Conservation (phyloP, 1,140 invertebrate genomes). For the Drosophila fuyamai region DNA sequence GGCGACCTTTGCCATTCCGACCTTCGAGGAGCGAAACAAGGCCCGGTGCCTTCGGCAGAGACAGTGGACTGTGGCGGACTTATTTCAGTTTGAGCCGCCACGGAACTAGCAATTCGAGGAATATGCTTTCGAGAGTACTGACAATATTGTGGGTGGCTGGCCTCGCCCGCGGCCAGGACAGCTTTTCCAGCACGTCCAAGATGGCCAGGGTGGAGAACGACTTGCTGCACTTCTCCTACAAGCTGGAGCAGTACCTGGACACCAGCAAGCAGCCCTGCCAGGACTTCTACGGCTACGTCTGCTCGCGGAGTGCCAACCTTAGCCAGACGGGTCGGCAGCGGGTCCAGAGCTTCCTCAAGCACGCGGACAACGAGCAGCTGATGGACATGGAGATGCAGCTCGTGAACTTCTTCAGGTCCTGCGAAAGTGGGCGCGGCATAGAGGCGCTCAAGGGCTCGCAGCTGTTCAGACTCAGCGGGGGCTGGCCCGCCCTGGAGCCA, state of each 20-base stretch:
- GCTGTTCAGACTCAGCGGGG: conserved; percentile 62
- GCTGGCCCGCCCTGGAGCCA: conserved; percentile 72
- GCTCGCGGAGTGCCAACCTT: conserved; percentile 48
- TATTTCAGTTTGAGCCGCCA: conserved; percentile 22
- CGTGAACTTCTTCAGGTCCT: conserved; percentile 74
- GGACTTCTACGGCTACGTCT: conserved; percentile 78
- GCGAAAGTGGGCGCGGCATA: conserved; percentile 50
- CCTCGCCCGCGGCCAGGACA: conserved; percentile 1
- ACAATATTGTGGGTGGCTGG: conserved; percentile 11
- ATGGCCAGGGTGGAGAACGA: conserved; percentile 50
- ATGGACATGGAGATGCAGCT: conserved; percentile 71
- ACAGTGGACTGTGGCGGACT: background rate
- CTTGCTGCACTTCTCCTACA: conserved; percentile 65
- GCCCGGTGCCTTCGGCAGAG: background rate
- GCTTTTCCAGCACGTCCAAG: conserved; percentile 1
- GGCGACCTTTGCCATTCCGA: conserved; percentile 21
- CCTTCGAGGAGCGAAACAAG: conserved; percentile 5
- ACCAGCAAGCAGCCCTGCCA: conserved; percentile 55
- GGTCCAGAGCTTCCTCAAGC: conserved; percentile 60
- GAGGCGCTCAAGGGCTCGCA: conserved; percentile 56
- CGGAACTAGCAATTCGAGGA: background rate
- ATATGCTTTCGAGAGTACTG: conserved; percentile 39
- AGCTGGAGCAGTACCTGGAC: conserved; percentile 67
- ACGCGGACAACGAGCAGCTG: conserved; percentile 47
- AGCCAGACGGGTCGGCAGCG: conserved; percentile 64